Evolutionary conservation across 2,797 vertebrate species (phyloP).

Genomic region (Coregonus suidteri): DNA sequence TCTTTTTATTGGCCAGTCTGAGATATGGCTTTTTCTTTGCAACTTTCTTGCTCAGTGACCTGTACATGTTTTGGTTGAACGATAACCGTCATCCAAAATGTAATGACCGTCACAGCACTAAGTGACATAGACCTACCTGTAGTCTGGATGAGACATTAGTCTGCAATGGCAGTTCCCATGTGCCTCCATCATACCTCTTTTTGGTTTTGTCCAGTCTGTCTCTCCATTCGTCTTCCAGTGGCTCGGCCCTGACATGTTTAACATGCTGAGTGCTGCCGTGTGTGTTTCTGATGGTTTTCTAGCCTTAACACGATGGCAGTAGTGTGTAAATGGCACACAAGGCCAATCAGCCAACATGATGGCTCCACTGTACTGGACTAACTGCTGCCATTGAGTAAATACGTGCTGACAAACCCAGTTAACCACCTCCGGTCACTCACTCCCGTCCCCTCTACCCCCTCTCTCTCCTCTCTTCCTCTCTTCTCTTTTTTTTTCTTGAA

Average conservation of each 20-base stretch:
- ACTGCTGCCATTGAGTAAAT: slow-evolving; percentile 1
- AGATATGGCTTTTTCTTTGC: too few relatives aligned
- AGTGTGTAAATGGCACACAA: background rate
- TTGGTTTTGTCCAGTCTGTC: too few relatives aligned
- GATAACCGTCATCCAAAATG: too few relatives aligned
- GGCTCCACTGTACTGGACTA: slow-evolving; percentile 1
- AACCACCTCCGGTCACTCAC: slow-evolving; percentile 3
- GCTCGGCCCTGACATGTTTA: background rate
- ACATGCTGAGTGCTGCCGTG: background rate
- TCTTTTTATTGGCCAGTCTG: too few relatives aligned
- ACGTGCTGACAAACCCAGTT: slow-evolving; percentile 30
- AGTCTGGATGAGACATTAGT: too few relatives aligned
- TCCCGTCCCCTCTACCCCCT: slow-evolving; percentile 7
- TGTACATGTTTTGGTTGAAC: too few relatives aligned
- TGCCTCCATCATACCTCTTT: background rate
- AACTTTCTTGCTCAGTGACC: too few relatives aligned
- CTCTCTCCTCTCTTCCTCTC: slow-evolving; percentile 14
- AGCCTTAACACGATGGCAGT: background rate
- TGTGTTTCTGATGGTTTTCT: background rate
- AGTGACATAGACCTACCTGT: too few relatives aligned
- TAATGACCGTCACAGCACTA: too few relatives aligned
- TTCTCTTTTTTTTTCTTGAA: background rate
- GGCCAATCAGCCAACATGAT: slow-evolving; percentile 1
- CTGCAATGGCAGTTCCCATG: background rate
- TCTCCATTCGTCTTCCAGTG: background rate